Evolutionary conservation across 2,797 vertebrate species (phyloP).

Genomic region (Avahi laniger): DNA sequence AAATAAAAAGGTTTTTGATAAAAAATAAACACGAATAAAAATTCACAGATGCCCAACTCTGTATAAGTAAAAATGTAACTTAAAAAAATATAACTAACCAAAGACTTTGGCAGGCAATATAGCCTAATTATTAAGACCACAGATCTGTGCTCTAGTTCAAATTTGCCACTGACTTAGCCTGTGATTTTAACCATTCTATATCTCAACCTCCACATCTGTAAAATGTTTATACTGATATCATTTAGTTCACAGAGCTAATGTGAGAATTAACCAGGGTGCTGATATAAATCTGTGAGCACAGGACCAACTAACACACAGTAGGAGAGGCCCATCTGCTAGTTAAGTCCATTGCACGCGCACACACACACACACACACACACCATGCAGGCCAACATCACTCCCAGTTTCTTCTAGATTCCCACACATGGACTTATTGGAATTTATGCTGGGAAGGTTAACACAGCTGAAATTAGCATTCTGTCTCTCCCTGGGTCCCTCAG

Average conservation of each 20-base stretch:
- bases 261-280: not conserved
- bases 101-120: not conserved
- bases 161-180: not conserved
- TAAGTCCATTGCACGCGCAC: not conserved
- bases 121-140: not conserved
- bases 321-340: not conserved
- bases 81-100: not conserved
- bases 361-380: too few relatives aligned
- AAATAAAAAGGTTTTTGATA: not conserved
- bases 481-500: not conserved
- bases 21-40: constrained; percentile 8
- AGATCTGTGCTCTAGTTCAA: not conserved
- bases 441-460: not conserved
- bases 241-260: not conserved
- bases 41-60: not conserved
- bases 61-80: constrained; percentile 1
- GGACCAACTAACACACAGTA: not conserved
- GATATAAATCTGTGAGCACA: not conserved
- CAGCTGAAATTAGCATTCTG: not conserved
- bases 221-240: not conserved
- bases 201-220: not conserved
- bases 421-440: not conserved
- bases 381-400: not conserved
- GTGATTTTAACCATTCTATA: not conserved
- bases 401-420: not conserved